Base-by-base conservation (phyloP, 2,888 invertebrate species). In the Pherbina coryleti region DNA sequence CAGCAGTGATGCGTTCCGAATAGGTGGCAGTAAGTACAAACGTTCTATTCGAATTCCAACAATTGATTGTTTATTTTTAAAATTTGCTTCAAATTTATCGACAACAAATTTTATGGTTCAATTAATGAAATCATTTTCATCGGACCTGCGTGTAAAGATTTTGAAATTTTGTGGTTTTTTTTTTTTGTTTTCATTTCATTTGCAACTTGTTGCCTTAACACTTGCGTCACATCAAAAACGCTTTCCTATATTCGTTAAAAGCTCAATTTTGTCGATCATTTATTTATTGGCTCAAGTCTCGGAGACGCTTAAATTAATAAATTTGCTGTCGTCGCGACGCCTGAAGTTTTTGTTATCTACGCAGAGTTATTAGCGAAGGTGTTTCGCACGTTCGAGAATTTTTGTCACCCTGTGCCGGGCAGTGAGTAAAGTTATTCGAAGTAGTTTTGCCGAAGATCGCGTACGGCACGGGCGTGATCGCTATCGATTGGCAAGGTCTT, bases 61-160 rank as follows among this genome's bases (percentile, higher is more conserved):
- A 2, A n/a, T 28, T n/a, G n/a, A n/a, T 25, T 69, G 69, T 49
- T 60, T 62, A 49, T 72, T 72, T 72, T 25, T 25, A 55, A 53
- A 22, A 49, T 71, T 71, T n/a, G 70, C 31, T 28, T 8, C 25
- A 25, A 53, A 28, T 1, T 25, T 37, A 57, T 34, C 55, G 70
- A 22, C n/a, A 14, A 60, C 19, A 14, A n/a, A 44, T 73, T 57
- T 37, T 60, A 60, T 60, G 60, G 37, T 62, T 73, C 60, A 60
- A 73, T 73, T 73, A 73, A 25, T 73, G 25, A 69, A 69, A 69
- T 51, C 51, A 51, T n/a, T 17, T 60, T 64, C 31, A n/a, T 28
- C 69, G 7, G 69, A 1, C 44, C 44, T 44, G 44, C 44, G 44
- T 44, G 44, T 7, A 11, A 44, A 11, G 44, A 44, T 11, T 44